Percentiles rank a stretch among this genome's conserved stretches.
These are phyloP conservation scores for Monopis laevigella DNA, from an alignment of 2,888 invertebrate species.

Conservation along the genomic window DNA sequence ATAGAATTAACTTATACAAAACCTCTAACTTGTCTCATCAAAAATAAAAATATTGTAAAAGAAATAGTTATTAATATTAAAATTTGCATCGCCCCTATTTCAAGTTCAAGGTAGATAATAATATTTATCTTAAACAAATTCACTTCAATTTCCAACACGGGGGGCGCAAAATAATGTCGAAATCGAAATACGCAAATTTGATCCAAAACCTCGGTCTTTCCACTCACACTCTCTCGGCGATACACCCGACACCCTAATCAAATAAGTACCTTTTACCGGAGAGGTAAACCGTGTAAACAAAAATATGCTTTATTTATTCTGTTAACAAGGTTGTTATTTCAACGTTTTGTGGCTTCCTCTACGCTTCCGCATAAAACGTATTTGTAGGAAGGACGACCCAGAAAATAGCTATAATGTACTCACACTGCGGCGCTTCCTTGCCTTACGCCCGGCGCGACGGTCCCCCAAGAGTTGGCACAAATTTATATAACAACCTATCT, in stretches of 20 bases:
- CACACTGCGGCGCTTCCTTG: conserved; percentile 57
- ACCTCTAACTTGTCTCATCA: background rate
- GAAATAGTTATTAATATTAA: background rate
- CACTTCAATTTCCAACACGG: conserved; percentile 31
- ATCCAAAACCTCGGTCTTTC: conserved; percentile 59
- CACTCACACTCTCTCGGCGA: conserved; percentile 63
- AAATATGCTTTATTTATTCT: conserved; percentile 26
- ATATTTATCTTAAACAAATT: conserved; percentile 32
- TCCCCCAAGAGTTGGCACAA: conserved; percentile 62
- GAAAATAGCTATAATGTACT: conserved; percentile 68
- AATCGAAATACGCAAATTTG: conserved; percentile 63
- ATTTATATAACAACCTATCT: conserved; percentile 67
- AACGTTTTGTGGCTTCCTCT: conserved; percentile 32
- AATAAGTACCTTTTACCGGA: conserved; percentile 66
- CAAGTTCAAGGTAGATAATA: conserved; percentile 13
- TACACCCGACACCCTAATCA: conserved; percentile 68
- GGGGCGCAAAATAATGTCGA: conserved; percentile 31
- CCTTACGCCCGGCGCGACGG: conserved; percentile 51
- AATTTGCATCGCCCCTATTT: background rate
- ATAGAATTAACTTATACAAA: background rate
- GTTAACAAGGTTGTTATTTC: conserved; percentile 25
- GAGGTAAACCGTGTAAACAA: conserved; percentile 23
- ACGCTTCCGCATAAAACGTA: conserved; percentile 67
- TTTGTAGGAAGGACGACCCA: conserved; percentile 68
- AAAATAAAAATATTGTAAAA: background rate